Percentiles rank a stretch among this genome's conserved stretches.
phyloP scores from a whole-genome alignment of 2,888 invertebrate genomes.

The Cheilosia pagana region DNA sequence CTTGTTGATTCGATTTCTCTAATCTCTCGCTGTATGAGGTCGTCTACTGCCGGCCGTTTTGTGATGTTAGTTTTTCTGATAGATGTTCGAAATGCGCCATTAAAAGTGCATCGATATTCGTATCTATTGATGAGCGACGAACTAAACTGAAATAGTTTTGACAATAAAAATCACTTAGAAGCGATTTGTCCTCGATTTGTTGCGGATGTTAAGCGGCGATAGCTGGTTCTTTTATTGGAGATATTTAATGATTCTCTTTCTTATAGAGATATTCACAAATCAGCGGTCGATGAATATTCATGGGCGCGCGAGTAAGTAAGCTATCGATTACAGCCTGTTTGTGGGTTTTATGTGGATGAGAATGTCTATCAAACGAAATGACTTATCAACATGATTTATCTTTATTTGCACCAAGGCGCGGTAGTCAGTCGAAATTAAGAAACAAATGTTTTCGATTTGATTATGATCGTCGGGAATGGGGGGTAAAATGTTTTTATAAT shows the following conservation, averaged over 20 bases:
- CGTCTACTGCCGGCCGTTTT: background rate
- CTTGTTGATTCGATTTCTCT: slow-evolving; percentile 23
- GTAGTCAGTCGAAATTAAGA: no score
- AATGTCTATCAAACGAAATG: no score
- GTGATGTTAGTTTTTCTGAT: slow-evolving; percentile 32
- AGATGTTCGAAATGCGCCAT: slow-evolving; percentile 55
- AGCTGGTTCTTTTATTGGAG: slow-evolving; percentile 43
- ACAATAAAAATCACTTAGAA: slow-evolving; percentile 49
- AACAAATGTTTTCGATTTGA: no score
- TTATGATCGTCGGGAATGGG: no score
- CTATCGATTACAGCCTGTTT: no score
- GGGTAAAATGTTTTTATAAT: no score
- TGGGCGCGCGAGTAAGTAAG: background rate
- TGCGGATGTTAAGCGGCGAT: slow-evolving; percentile 67
- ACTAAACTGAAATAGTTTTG: background rate
- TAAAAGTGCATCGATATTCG: slow-evolving; percentile 50
- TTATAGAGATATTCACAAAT: slow-evolving; percentile 8
- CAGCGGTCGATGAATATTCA: slow-evolving; percentile 60
- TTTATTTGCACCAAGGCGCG: no score
- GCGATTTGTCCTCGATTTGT: slow-evolving; percentile 73
- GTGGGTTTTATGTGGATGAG: background rate
- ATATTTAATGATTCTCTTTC: slow-evolving; percentile 35
- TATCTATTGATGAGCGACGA: background rate
- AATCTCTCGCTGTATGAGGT: slow-evolving; percentile 32
- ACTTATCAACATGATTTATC: no score